Evolutionary conservation across 1,140 invertebrate species (phyloP), one percentile per base, ranked within the genome.

Genomic region (Euborellia annulipes): DNA sequence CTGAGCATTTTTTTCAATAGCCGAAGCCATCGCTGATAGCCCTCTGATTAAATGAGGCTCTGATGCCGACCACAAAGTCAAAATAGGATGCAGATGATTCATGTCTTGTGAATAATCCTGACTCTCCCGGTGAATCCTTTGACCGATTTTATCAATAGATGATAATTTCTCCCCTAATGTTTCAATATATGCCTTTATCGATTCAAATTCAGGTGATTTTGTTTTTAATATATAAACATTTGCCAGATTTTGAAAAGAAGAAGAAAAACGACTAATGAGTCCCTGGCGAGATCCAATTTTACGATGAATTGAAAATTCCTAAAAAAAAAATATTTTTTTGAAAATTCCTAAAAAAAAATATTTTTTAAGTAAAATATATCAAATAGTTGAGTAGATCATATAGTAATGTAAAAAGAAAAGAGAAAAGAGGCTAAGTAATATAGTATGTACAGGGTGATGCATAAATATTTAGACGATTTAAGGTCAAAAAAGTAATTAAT

Each of bases 81-180:
- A 69, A 49, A 73, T 65, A 8, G 72, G 73, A 54, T 73, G 65
- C 21, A 73, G 57, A 46, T 66, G 66, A 49, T 72, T 64, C 21
- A 76, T 54, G 57, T 75, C 73, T 13, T 56, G 34, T 36, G 18
- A 43, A 36, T 47, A 58, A 75, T 73, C 73, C 65, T 67, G 66
- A 49, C 76, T 63, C 61, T 83, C 78, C 58, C 77, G 79, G n/a
- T 73, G 62, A 50, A 83, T 75, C 41, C 78, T 64, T 52, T 68
- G 67, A 47, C 73, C 71, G 45, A 82, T 78, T 54, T 75, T 70
- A 53, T 82, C 78, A 47, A 82, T 69, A 2, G 68, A 68, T 3
- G 57, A 55, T 9, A 83, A 61, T 58, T 82, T 82, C 46, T 81
- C 76, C 14, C 68, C 65, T 38, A 83, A 64, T 14, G 65, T 65